Base-by-base conservation (phyloP, 1,140 invertebrate genomes). In the Protaetia brevitarsis region DNA sequence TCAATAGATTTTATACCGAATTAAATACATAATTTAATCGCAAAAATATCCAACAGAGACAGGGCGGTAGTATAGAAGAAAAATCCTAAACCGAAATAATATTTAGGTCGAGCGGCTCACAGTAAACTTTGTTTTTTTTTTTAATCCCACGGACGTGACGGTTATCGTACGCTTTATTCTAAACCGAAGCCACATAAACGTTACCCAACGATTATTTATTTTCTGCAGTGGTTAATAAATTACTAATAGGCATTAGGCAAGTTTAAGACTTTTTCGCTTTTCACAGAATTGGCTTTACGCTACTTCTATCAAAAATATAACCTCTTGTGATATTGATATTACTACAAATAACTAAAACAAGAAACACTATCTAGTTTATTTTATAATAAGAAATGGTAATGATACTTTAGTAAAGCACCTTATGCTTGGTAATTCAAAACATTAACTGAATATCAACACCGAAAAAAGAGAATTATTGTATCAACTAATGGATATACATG, bases 141-240 rank as follows among this genome's bases (percentile, higher is more conserved):
- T 23, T 23, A 51, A 51, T 51, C 16, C 13, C 10, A 10, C 19
- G 41, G 3, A 51, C 16, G 41, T 19, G 16, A 51, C 21, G 41
- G 41, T 51, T 51, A 51, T 51, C n/a, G 16, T 51, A 51, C 41
- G 41, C 41, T 21, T 51, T 19, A 51, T 19, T 51, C 19, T 51
- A 51, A 51, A 3, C 41, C 41, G 26, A 23, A 51, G 41, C 34
- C 34, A 10, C 34, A 51, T 7, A n/a, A 23, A 21, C 2, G 41
- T 51, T 51, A 21, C 3, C 41, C 41, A 21, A 3, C 16, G 16
- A 51, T 51, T 51, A 51, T 51, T 51, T 51, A 51, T 51, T 36
- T 10, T 51, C 41, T 4, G 21, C 8, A 5, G 16, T 51, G 2
- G 13, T 51, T 51, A 21, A 23, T 51, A 51, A 21, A 51, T 51